These are phyloP conservation scores for Oasisia sp. DNA, from an alignment of 2,888 invertebrate genomes.

Conservation along the genomic window DNA sequence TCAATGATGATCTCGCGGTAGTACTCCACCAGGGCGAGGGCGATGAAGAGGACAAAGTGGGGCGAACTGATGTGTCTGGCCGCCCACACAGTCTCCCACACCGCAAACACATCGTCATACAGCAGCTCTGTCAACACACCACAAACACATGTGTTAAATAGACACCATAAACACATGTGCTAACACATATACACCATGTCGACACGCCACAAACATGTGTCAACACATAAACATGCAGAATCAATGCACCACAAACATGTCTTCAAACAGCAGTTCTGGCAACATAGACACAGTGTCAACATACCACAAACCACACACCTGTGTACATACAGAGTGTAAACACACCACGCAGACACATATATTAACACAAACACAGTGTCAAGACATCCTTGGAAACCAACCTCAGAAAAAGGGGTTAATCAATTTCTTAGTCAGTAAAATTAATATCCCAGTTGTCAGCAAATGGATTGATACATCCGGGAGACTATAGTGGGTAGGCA, in stretches of 20 bases:
- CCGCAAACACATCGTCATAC: constrained; percentile 90
- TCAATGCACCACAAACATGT: constrained; percentile 79
- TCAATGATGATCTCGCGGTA: constrained; percentile 94
- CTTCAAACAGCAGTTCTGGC: constrained; percentile 86
- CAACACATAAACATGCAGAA: neutral
- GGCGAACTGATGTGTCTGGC: constrained; percentile 85
- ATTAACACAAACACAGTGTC: neutral
- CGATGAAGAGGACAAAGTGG: constrained; percentile 92
- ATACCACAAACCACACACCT: constrained; percentile 90
- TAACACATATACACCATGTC: constrained; percentile 70
- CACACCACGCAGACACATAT: constrained; percentile 66
- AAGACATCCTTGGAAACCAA: neutral
- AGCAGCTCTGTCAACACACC: constrained; percentile 75
- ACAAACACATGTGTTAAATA: constrained; percentile 67
- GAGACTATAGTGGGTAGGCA: no score
- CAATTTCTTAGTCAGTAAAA: no score
- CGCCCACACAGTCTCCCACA: constrained; percentile 98
- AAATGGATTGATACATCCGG: constrained; percentile 66
- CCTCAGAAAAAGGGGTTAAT: no score
- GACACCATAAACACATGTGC: constrained; percentile 89
- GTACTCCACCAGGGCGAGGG: constrained; percentile 88
- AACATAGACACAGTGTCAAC: constrained; percentile 59
- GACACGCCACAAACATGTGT: neutral
- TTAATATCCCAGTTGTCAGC: constrained; percentile 73
- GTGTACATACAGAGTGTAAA: constrained; percentile 73